Percentiles rank a stretch among this genome's conserved stretches.
Evolutionary conservation across 2,888 invertebrate species (phyloP).

Genomic region (Lacanobia wlatinum): DNA sequence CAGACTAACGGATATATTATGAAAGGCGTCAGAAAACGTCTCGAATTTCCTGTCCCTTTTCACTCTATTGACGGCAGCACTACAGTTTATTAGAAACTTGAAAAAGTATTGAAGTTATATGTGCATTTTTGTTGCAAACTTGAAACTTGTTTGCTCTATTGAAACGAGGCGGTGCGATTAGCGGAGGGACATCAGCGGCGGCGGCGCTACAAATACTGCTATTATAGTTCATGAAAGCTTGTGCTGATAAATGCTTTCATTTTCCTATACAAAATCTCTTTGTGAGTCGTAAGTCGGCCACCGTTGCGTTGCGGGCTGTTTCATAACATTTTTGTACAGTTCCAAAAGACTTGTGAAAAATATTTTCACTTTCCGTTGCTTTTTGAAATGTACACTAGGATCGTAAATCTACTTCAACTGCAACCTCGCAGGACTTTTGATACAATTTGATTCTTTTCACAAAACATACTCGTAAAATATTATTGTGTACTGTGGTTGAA

Average conservation of each 20-base stretch:
- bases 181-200: neutral
- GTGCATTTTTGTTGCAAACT: neutral
- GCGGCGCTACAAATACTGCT: neutral
- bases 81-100: neutral
- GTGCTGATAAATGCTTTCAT: conserved; percentile 2
- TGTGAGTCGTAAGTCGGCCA: neutral
- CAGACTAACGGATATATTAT: neutral
- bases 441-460: neutral
- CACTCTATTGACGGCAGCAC: neutral
- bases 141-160: neutral
- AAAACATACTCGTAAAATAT: too few species aligned
- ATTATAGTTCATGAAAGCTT: conserved; percentile 7
- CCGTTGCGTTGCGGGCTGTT: neutral
- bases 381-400: neutral
- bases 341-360: neutral
- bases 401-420: neutral
- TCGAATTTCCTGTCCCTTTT: neutral
- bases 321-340: neutral
- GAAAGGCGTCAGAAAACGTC: neutral
- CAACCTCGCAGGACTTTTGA: neutral
- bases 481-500: too few species aligned
- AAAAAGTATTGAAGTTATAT: conserved; percentile 5
- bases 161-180: neutral
- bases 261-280: neutral
- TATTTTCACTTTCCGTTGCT: neutral